Evolutionary conservation across 30 jellyfish, hydroid and myxozoan genomes (phyloP), one percentile per base, ranked within the genome.

Genomic region (Hydractinia symbiolongicarpus): DNA sequence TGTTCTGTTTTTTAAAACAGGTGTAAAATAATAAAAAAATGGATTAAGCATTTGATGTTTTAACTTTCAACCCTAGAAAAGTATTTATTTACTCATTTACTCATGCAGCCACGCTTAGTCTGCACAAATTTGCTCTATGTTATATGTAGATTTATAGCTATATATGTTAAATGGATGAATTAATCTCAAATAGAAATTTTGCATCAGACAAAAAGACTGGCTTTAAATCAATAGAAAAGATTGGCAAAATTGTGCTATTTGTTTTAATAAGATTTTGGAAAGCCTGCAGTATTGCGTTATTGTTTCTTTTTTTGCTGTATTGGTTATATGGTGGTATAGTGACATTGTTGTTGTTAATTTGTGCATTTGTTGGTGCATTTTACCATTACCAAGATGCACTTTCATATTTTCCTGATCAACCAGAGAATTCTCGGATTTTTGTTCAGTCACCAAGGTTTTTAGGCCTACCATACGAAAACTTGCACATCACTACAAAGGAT

Each of bases 361-460:
- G 88, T 69, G 97, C 97, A 5, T 55, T 90, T 5, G 82, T 86
- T 50, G 97, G 97, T 53, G 97, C 97, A 51, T 90, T 90, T 82
- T 90, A 80, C 78, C 97, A 90, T 78, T 90, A 87, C 19, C 97
- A 90, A 78, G 97, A 90, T 82, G 95, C 95, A 40, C 71, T 90
- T n/a, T 66, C 85, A 77, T 90, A 79, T 82, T 90, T 90, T 77
- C 97, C 97, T 66, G 96, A 90, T 75, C 97, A 90, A 77, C 97
- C 97, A 50, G 97, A 90, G 66, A 86, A 94, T 17, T 90, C 97
- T 11, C 52, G 97, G 55, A 75, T 90, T 11, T 90, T 67, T 77
- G 97, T 90, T 6, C 97, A 81, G 70, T 90, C 97, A 30, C 94
- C 97, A 16, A 87, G 93, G 15, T 60, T 66, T 64, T 82, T 90